phyloP scores from a whole-genome alignment of 2,888 invertebrate genomes.

The Carcina quercana region DNA sequence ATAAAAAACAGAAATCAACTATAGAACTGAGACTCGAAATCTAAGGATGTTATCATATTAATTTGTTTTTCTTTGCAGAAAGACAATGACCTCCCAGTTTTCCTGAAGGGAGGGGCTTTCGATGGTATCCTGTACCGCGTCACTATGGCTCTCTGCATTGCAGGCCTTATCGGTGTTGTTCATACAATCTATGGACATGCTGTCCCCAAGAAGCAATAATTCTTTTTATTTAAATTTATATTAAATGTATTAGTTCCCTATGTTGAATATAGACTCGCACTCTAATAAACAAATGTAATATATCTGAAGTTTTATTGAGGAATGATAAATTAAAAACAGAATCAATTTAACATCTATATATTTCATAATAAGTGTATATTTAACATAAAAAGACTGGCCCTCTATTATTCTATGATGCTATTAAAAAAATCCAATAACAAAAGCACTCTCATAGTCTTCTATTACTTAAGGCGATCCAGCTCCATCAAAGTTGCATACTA shows the following conservation, averaged over 20 bases:
- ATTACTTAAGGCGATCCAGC: too few relatives aligned
- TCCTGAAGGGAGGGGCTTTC: constrained; percentile 73
- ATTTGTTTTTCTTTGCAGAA: too few relatives aligned
- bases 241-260: constrained; percentile 44
- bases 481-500: too few relatives aligned
- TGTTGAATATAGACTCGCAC: constrained; percentile 32
- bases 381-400: too few relatives aligned
- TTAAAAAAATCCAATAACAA: too few relatives aligned
- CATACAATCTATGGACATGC: constrained; percentile 53
- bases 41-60: too few relatives aligned
- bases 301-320: constrained; percentile 7
- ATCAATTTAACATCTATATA: constrained; percentile 7
- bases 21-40: too few relatives aligned
- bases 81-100: constrained; percentile 74
- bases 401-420: too few relatives aligned
- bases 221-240: constrained; percentile 19
- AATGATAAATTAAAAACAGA: constrained; percentile 4
- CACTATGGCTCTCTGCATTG: constrained; percentile 50
- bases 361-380: constrained; percentile 5
- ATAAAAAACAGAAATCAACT: too few relatives aligned
- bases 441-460: too few relatives aligned
- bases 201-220: constrained; percentile 50
- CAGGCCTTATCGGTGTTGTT: constrained; percentile 49
- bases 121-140: constrained; percentile 65
- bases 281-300: constrained; percentile 36